Evolutionary conservation across 1,140 invertebrate genomes (phyloP), one percentile per base, ranked within the genome.

Genomic region (Lamellibrachia luymesi): DNA sequence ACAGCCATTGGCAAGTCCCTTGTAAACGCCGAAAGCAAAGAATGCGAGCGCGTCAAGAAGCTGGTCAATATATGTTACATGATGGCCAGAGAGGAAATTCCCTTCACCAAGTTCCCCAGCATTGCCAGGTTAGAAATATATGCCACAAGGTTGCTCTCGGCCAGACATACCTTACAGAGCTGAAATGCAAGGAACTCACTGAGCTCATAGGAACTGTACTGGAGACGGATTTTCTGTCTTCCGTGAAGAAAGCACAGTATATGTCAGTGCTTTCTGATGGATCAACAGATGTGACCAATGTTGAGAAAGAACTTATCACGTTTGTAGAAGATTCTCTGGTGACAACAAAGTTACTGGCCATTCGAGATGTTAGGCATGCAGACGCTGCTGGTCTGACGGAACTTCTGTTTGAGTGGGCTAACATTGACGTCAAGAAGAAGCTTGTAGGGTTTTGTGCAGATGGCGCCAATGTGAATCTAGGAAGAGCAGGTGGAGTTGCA

Each of bases 241-340:
- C 90, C n/a, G 90, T 90, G 90, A 90, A 90, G 90, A 90, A 90
- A 90, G n/a, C 49, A 90, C n/a, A 90, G n/a, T 90, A 90, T 90
- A 90, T 90, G 90, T 90, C 90, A 90, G n/a, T 90, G 90, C 90
- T 90, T 90, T 90, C n/a, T 90, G 90, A 90, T 90, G 90, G 90
- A 17, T 22, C 90, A 90, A 90, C 90, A 90, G 90, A 90, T 5
- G 5, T 50, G 90, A 90, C 90, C 90, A 6, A 90, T n/a, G n/a
- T n/a, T n/a, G n/a, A n/a, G n/a, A n/a, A n/a, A n/a, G n/a, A n/a
- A n/a, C n/a, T n/a, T 17, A 90, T 90, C 90, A 50, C 90, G 22
- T 90, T 22, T 38, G 90, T 90, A 90, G 90, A 4, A 38, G 90
- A 90, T 90, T 27, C 90, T 38, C 90, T 90, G 90, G 49, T 90